Evolutionary conservation across 2,888 invertebrate genomes (phyloP), one percentile per base, ranked within the genome.

Genomic region (Neria commutata): DNA sequence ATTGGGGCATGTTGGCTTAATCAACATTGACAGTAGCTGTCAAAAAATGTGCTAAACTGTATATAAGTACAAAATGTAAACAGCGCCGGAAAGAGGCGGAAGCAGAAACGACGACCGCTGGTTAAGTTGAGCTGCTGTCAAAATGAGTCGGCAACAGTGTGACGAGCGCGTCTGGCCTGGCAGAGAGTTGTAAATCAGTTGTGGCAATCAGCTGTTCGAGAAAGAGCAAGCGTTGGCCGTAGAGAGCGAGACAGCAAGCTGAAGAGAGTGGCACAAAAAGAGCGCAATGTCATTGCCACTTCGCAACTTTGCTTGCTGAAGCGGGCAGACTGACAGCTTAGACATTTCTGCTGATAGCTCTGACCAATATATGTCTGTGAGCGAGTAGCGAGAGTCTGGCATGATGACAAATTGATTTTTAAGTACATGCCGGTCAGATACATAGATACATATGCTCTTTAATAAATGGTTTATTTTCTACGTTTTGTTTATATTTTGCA

Each of bases 321-420:
- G n/a, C 37, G 16, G 29, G 6, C 29, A 37, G 21, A 42, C 58
- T 67, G 66, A 67, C 65, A 67, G 62, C 53, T 63, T 64, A 56
- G 65, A 62, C 65, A 68, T 58, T 63, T 60, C 58, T 60, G 65
- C 56, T 68, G 66, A 64, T 65, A 65, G 67, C 56, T 65, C 64
- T 65, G 64, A 67, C 64, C 67, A 65, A 67, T 61, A 62, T 60
- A 56, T 65, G 67, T 65, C 67, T 6, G 42, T n/a, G n/a, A n/a
- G 16, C 42, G 19, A n/a, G 5, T 6, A 16, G 16, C 16, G n/a
- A 16, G 5, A 42, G n/a, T 23, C 29, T 40, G 29, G 34, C 60
- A 25, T 60, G 33, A 60, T 60, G 60, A 60, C 60, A 60, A 60
- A 60, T 60, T 60, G 60, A 54, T 60, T 60, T 56, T 56, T 49